Evolutionary conservation across 2,888 invertebrate species (phyloP), one percentile per base, ranked within the genome.

Genomic region (Atrina japonica): DNA sequence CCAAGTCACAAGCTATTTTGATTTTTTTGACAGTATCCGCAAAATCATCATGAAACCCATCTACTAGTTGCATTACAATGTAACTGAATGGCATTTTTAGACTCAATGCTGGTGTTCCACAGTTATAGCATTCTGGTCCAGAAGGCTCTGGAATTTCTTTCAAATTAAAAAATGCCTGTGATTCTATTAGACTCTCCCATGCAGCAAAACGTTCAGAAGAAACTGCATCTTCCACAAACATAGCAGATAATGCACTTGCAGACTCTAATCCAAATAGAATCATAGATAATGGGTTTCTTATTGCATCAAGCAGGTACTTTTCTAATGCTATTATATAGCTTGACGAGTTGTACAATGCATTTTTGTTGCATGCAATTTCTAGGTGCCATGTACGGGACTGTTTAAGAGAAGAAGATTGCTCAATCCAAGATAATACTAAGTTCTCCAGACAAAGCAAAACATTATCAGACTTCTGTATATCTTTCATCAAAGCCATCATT

Each of bases 91-190:
- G 81, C 73, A 77, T 71, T n/a, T 55, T 64, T 3, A 77, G 45
- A n/a, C 23, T 16, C 2, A 74, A 7, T 60, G 68, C 65, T 18
- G 66, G 27, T 0, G 70, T 64, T 6, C 49, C 35, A 43, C 79
- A 77, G 7, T 43, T 56, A 49, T 73, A 81, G 52, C 77, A 74
- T 45, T 78, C 80, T 11, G 80, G 81, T 18, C 78, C 78, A 21
- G 65, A 50, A 18, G 68, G 69, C 2, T 70, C 56, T 14, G 60
- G 73, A 1, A 75, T 41, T 16, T 70, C 47, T 21, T 25, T 21
- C 16, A 82, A 65, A 3, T 70, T 27, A 47, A 76, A 68, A 3
- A 72, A 50, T 2, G 45, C 21, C 1, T 63, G 40, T 21, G 72
- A 56, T 0, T 45, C 2, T 14, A 77, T 21, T 23, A 73, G 25